These are phyloP conservation scores for Ochotona princeps DNA, from an alignment of 2,113 vertebrate species.

Conservation along the genomic window DNA sequence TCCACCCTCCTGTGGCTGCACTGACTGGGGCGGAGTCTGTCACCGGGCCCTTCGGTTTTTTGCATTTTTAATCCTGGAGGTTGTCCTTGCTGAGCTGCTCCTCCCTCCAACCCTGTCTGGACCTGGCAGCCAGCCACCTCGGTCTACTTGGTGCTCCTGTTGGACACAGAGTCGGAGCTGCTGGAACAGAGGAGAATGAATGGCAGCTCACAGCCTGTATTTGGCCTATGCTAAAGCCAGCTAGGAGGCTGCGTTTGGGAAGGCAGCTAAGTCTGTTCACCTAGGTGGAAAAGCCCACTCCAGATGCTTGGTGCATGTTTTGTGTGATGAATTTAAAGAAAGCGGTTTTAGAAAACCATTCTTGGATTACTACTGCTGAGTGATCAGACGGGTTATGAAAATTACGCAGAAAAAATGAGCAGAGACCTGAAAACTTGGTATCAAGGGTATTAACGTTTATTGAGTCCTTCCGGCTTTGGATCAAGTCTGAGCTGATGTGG, in stretches of 20 bases:
- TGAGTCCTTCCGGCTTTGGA: neutral
- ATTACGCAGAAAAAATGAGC: neutral
- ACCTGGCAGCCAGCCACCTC: neutral
- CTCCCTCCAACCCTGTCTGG: neutral
- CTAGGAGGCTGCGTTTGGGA: neutral
- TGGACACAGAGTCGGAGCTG: neutral
- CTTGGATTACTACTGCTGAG: neutral
- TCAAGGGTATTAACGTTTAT: neutral
- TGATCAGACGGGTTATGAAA: slow-evolving; percentile 4
- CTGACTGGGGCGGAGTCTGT: slow-evolving; percentile 61
- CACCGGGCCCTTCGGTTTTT: neutral
- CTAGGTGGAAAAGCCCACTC: neutral
- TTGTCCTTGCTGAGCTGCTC: neutral
- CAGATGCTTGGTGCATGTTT: neutral
- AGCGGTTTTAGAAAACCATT: neutral
- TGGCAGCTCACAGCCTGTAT: neutral
- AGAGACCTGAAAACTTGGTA: neutral
- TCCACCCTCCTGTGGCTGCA: slow-evolving; percentile 71
- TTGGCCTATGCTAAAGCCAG: neutral
- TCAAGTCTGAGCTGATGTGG: neutral
- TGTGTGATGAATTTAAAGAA: slow-evolving; percentile 41
- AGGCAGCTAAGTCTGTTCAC: neutral
- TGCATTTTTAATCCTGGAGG: neutral
- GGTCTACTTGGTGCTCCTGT: neutral
- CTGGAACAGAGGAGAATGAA: neutral